phyloP scores from a whole-genome alignment of 2,888 invertebrate genomes.

The Tetranychus truncatus region DNA sequence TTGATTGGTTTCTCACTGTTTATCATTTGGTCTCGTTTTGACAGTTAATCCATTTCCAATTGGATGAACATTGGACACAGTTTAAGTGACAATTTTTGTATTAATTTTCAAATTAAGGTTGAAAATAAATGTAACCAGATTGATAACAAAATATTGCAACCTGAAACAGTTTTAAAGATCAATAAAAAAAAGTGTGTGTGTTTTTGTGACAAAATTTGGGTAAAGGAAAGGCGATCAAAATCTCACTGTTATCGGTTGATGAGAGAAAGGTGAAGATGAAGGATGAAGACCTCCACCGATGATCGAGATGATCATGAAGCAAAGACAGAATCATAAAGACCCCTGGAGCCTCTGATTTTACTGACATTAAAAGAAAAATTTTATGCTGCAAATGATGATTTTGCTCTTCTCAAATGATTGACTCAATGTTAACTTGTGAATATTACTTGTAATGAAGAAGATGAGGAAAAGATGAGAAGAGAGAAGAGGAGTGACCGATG shows the following conservation, averaged over 20 bases:
- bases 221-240: no score
- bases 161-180: no score
- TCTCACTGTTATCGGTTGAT: background rate
- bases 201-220: no score
- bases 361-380: background rate
- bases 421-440: background rate
- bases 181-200: no score
- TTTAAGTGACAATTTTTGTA: no score
- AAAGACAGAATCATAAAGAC: background rate
- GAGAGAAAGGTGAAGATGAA: background rate
- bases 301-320: background rate
- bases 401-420: background rate
- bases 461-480: background rate
- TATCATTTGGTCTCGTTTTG: no score
- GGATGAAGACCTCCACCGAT: background rate
- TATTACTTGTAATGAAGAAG: background rate
- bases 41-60: no score
- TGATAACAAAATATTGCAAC: no score
- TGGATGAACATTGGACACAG: no score
- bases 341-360: slow-evolving; percentile 1
- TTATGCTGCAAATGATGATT: background rate
- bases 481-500: background rate
- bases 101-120: no score
- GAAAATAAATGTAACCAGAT: no score
- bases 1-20: no score